Conservation (phyloP, 1,140 invertebrate genomes). For the Drosophila bocki region DNA sequence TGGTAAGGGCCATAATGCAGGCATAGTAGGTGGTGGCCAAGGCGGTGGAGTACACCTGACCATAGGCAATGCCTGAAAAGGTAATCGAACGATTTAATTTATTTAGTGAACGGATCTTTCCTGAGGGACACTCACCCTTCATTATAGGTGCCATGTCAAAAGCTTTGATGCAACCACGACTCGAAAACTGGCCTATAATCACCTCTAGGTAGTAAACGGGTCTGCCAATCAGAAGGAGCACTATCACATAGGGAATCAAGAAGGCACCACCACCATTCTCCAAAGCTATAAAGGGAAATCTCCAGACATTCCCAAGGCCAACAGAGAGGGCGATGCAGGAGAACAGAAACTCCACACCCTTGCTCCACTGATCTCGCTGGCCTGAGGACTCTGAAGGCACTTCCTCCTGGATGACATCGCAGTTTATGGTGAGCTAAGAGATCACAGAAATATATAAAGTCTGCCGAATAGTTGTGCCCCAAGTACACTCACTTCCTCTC, state of each 20-base stretch:
- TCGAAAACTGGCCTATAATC: conserved; percentile 90
- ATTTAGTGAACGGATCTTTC: too few relatives aligned
- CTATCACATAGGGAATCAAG: conserved; percentile 91
- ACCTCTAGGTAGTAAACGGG: conserved; percentile 95
- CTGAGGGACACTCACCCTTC: conserved; percentile 85
- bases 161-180: conserved; percentile 88
- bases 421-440: conserved; percentile 17
- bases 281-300: conserved; percentile 92
- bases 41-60: conserved; percentile 90
- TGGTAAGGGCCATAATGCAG: conserved; percentile 89
- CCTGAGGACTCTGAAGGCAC: neutral
- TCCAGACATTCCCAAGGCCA: conserved; percentile 94
- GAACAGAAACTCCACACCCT: conserved; percentile 92
- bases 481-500: conserved; percentile 23
- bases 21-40: conserved; percentile 91
- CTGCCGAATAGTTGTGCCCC: neutral
- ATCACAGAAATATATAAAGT: too few relatives aligned
- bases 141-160: conserved; percentile 86
- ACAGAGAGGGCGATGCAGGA: conserved; percentile 94
- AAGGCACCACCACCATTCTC: conserved; percentile 92
- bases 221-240: conserved; percentile 91
- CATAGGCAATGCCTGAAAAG: conserved; percentile 88
- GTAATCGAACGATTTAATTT: neutral
- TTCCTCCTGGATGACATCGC: conserved; percentile 23
- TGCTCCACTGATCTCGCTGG: conserved; percentile 87